Conservation (phyloP, 2,113 vertebrate species). For the Paramisgurnus dabryanus region DNA sequence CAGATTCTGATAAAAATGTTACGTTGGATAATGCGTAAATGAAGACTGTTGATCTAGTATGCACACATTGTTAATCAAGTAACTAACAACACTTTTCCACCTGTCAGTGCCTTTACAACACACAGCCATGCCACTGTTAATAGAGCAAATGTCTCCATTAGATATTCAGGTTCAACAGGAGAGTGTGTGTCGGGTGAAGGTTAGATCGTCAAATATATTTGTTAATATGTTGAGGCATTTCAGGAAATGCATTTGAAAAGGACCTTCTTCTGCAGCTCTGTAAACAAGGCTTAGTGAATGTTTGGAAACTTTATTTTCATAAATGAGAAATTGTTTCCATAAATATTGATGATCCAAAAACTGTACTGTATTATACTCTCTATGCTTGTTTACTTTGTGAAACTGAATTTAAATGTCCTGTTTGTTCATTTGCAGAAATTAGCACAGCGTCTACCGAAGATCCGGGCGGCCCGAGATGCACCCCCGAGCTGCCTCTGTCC, state of each 20-base stretch:
- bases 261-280: too few species aligned
- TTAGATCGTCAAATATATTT: constrained; percentile 38
- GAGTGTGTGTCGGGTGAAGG: constrained; percentile 52
- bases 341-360: neutral
- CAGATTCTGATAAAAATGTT: too few species aligned
- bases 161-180: constrained; percentile 51
- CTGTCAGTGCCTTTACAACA: constrained; percentile 58
- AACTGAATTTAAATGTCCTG: neutral
- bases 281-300: too few species aligned
- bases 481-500: constrained; percentile 74
- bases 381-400: neutral
- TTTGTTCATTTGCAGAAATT: constrained; percentile 68
- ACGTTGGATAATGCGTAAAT: too few species aligned
- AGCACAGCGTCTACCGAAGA: constrained; percentile 70
- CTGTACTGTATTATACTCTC: neutral
- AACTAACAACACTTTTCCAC: constrained; percentile 54
- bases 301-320: too few species aligned
- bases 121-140: constrained; percentile 38
- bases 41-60: neutral
- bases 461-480: constrained; percentile 67
- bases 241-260: too few species aligned
- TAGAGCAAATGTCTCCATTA: constrained; percentile 34
- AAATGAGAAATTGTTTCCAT: too few species aligned
- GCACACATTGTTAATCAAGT: constrained; percentile 34
- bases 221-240: too few species aligned